Conservation (phyloP, 2,113 vertebrate genomes). For the Phylloscopus trochiloides region DNA sequence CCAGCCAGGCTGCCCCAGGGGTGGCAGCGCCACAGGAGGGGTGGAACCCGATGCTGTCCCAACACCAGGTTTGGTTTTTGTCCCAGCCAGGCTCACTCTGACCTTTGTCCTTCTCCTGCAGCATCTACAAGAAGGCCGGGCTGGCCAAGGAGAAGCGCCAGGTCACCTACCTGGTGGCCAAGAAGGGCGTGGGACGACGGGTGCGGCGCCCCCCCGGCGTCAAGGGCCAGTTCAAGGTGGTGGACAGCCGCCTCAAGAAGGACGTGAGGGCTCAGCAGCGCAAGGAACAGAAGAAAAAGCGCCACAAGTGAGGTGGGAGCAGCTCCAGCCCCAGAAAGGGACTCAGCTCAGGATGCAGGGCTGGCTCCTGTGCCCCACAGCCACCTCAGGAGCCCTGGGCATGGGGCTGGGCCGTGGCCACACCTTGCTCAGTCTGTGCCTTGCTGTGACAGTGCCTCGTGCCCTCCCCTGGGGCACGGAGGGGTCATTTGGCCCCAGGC, state of each 20-base stretch:
- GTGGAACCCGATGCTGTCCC: not conserved
- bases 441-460: not conserved
- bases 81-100: not conserved
- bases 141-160: constrained; percentile 92
- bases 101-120: constrained; percentile 11
- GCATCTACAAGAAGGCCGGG: constrained; percentile 96
- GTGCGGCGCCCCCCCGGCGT: constrained; percentile 85
- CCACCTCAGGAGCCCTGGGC: not conserved
- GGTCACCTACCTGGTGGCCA: constrained; percentile 89
- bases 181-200: constrained; percentile 86
- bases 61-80: not conserved
- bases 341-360: accelerated
- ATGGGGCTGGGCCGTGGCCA: not conserved
- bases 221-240: constrained; percentile 92
- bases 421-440: accelerated
- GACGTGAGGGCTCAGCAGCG: constrained; percentile 83
- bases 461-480: accelerated
- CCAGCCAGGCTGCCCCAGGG: accelerated
- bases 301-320: constrained; percentile 34
- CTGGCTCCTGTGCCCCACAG: not conserved
- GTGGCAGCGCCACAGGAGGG: accelerated
- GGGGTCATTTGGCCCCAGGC: not conserved
- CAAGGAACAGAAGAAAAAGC: constrained; percentile 79
- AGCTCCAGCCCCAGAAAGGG: accelerated
- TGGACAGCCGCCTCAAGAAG: constrained; percentile 93